Percentiles rank a stretch among this genome's conserved stretches.
Evolutionary conservation across 2,797 vertebrate genomes (phyloP).

Genomic region (Ispidina lecontei): DNA sequence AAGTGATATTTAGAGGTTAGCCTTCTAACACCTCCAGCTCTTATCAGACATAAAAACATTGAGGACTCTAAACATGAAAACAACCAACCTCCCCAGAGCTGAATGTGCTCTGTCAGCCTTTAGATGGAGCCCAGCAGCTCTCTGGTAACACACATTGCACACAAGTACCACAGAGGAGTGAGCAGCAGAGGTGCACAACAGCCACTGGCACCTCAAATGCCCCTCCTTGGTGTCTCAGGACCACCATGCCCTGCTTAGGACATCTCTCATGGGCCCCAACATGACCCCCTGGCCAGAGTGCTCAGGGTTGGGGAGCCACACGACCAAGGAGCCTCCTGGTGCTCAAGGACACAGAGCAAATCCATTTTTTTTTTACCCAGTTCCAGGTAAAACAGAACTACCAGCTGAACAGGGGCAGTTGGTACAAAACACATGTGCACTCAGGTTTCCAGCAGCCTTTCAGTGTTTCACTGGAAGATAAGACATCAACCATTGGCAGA

Average conservation of each 20-base stretch:
- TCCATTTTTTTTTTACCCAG: too few relatives aligned
- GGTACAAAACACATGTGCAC: fast-evolving
- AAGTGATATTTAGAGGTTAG: background rate
- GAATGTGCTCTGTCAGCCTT: background rate
- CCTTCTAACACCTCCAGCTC: background rate
- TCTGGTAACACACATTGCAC: fast-evolving
- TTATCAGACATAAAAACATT: background rate
- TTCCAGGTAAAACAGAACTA: background rate
- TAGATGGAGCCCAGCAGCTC: background rate
- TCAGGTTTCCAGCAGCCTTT: background rate
- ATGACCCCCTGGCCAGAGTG: fast-evolving
- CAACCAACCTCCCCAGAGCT: background rate
- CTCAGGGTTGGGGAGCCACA: background rate
- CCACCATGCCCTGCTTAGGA: fast-evolving
- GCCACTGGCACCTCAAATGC: background rate
- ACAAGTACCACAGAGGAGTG: background rate
- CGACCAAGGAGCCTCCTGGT: fast-evolving
- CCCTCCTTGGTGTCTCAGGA: background rate
- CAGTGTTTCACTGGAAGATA: too few relatives aligned
- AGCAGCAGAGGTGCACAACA: fast-evolving
- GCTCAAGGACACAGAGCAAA: fast-evolving
- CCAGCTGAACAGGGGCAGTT: fast-evolving
- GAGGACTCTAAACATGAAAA: background rate
- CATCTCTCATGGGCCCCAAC: fast-evolving
- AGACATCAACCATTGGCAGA: too few relatives aligned